Conservation (phyloP, 2,113 vertebrate species). For the Leptobrachium ailaonicum region DNA sequence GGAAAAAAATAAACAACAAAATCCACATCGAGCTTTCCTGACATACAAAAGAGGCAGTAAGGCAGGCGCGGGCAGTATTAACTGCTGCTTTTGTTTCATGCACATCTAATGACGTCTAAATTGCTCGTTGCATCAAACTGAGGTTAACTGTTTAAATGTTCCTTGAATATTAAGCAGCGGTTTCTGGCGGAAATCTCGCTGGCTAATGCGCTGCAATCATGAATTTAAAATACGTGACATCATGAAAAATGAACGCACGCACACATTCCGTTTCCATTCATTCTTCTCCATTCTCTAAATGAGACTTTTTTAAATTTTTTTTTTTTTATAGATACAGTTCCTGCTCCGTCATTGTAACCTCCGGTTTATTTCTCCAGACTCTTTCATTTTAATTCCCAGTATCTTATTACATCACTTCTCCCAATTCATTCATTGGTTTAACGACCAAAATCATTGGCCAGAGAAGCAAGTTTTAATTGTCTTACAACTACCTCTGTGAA, state of each 20-base stretch:
- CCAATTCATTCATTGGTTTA: constrained; percentile 73
- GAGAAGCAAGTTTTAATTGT: constrained; percentile 79
- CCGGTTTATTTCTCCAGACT: constrained; percentile 31
- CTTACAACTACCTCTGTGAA: constrained; percentile 80
- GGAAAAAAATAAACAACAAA: too few relatives aligned
- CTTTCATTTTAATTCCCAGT: constrained; percentile 17
- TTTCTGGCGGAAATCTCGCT: constrained; percentile 43
- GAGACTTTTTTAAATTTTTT: not conserved
- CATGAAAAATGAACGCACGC: constrained; percentile 2
- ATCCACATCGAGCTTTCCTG: constrained; percentile 46
- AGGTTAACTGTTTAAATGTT: constrained; percentile 65
- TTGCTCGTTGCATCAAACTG: constrained; percentile 59
- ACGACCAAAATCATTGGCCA: constrained; percentile 78
- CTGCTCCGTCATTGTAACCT: constrained; percentile 33
- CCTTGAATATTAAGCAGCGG: constrained; percentile 57
- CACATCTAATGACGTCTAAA: constrained; percentile 69
- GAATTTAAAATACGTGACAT: constrained; percentile 27
- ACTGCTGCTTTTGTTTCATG: constrained; percentile 61
- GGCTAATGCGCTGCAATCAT: constrained; percentile 26
- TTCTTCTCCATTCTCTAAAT: not conserved
- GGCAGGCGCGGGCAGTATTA: constrained; percentile 45
- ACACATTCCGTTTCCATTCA: not conserved
- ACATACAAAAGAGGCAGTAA: constrained; percentile 46
- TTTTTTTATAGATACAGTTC: not conserved
- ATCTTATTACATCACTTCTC: constrained; percentile 82